Conservation (phyloP, 2,113 vertebrate genomes). For the Sander vitreus region DNA sequence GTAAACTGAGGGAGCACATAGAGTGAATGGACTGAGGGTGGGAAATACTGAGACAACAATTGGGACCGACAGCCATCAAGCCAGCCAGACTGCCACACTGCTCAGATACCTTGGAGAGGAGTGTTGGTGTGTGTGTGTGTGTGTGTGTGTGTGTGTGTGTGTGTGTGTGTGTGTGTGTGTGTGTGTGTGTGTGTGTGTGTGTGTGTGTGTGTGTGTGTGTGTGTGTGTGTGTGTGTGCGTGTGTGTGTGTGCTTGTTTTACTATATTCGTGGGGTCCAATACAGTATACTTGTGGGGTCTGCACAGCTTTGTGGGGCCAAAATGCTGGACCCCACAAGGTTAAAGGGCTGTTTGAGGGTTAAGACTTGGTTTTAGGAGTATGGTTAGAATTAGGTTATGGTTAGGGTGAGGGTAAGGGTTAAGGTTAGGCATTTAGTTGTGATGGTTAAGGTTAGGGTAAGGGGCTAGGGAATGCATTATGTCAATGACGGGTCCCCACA, state of each 20-base stretch:
- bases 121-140: background rate
- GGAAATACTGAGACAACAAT: slow-evolving; percentile 27
- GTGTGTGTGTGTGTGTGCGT: slow-evolving; percentile 4
- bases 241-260: background rate
- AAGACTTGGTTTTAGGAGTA: too few relatives aligned
- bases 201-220: slow-evolving; percentile 14
- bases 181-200: background rate
- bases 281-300: too few relatives aligned
- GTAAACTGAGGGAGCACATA: slow-evolving; percentile 23
- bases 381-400: too few relatives aligned
- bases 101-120: slow-evolving; percentile 38
- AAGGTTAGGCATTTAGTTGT: too few relatives aligned
- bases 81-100: slow-evolving; percentile 27
- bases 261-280: too few relatives aligned
- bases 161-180: slow-evolving; percentile 4
- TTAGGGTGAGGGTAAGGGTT: too few relatives aligned
- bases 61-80: slow-evolving; percentile 43
- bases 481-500: too few relatives aligned
- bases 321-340: too few relatives aligned
- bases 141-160: slow-evolving; percentile 14
- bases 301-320: too few relatives aligned
- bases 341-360: too few relatives aligned
- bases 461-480: too few relatives aligned
- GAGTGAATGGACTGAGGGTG: background rate
- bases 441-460: too few relatives aligned